Conservation (phyloP, 1,140 invertebrate genomes). For the Euura lappo region DNA sequence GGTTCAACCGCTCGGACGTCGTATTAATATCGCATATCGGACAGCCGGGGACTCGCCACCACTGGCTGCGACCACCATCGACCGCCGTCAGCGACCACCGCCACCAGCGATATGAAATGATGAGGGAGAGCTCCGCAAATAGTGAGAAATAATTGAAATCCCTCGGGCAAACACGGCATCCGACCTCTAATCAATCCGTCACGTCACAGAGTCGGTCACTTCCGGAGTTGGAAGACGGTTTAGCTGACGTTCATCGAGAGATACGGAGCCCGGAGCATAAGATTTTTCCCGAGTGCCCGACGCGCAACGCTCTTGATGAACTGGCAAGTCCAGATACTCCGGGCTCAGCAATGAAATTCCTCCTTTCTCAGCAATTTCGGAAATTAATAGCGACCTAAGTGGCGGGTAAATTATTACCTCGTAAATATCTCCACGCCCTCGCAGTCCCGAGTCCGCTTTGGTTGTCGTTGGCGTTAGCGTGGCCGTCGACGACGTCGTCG, state of each 20-base stretch:
- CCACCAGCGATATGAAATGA: slow-evolving; percentile 50
- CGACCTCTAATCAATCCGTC: slow-evolving; percentile 44
- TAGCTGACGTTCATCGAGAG: background rate
- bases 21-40: slow-evolving; percentile 50
- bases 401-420: slow-evolving; percentile 58
- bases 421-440: slow-evolving; percentile 53
- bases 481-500: no score
- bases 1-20: slow-evolving; percentile 32
- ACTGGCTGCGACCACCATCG: slow-evolving; percentile 11
- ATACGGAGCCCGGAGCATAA: background rate
- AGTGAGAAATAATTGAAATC: slow-evolving; percentile 57
- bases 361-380: slow-evolving; percentile 52
- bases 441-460: background rate
- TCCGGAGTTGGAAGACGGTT: background rate
- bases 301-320: background rate
- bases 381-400: slow-evolving; percentile 58
- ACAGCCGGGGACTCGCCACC: slow-evolving; percentile 28
- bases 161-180: slow-evolving; percentile 47
- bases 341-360: slow-evolving; percentile 20
- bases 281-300: background rate
- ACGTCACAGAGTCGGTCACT: slow-evolving; percentile 13
- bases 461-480: background rate
- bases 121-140: slow-evolving; percentile 58
- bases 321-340: background rate
- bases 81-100: background rate